These are phyloP conservation scores for Sorex araneus DNA, from an alignment of 2,113 vertebrate genomes.

Conservation along the genomic window DNA sequence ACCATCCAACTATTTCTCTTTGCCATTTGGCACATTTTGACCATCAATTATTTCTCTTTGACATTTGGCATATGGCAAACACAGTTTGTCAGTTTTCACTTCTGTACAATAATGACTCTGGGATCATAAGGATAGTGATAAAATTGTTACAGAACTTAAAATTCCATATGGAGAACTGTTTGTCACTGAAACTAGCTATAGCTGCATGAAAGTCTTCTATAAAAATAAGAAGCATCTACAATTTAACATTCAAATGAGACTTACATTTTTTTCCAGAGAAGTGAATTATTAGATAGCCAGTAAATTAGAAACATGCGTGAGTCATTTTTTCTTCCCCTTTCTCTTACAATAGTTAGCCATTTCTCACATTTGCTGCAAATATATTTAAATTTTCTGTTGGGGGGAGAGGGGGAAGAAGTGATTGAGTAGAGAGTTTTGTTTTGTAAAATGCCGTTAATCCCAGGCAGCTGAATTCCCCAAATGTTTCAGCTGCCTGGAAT, in stretches of 20 bases:
- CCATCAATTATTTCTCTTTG: background rate
- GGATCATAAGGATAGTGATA: background rate
- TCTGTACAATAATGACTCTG: background rate
- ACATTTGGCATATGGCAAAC: background rate
- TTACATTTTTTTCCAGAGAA: background rate
- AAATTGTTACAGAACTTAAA: conserved; percentile 36
- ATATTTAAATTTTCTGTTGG: background rate
- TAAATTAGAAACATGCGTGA: background rate
- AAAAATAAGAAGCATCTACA: background rate
- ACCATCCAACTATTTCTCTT: background rate
- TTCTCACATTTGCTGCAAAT: conserved; percentile 44
- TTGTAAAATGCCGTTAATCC: conserved; percentile 45
- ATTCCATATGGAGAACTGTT: background rate
- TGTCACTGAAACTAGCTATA: background rate
- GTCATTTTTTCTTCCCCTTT: background rate
- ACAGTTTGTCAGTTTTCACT: background rate
- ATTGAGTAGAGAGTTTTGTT: background rate
- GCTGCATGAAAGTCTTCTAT: conserved; percentile 1
- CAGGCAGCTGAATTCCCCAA: conserved; percentile 60
- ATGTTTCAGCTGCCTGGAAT: conserved; percentile 57
- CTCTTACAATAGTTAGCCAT: conserved; percentile 3
- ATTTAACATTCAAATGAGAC: too few species aligned
- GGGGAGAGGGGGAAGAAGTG: background rate
- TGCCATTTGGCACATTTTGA: background rate
- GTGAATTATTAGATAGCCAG: background rate